phyloP scores from a whole-genome alignment of 1,140 invertebrate genomes.

The Halesus radiatus region DNA sequence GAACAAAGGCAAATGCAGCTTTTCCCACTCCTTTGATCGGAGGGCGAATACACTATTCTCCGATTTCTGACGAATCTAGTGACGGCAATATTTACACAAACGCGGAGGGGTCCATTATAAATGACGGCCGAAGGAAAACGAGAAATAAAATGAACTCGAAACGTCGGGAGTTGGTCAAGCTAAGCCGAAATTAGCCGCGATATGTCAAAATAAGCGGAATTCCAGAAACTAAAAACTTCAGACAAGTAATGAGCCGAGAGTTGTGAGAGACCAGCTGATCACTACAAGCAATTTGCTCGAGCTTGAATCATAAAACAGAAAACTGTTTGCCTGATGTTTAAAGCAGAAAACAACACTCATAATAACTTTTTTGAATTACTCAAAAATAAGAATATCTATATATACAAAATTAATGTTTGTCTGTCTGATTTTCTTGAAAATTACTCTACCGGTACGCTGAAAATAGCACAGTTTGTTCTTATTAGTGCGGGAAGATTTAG shows the following conservation, averaged over 20 bases:
- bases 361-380: too few species aligned
- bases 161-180: not conserved
- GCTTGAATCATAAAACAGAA: not conserved
- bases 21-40: conserved; percentile 6
- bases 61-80: conserved; percentile 16
- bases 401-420: too few species aligned
- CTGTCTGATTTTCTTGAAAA: too few species aligned
- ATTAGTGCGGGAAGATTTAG: too few species aligned
- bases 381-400: too few species aligned
- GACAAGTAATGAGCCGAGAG: conserved; percentile 1
- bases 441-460: too few species aligned
- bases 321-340: too few species aligned
- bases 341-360: too few species aligned
- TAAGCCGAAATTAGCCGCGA: conserved; percentile 13
- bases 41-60: not conserved
- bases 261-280: not conserved
- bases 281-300: not conserved
- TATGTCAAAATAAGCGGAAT: conserved; percentile 28
- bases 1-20: not conserved
- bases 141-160: conserved; percentile 3
- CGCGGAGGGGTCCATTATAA: conserved; percentile 30
- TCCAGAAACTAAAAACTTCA: not conserved
- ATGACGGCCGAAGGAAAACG: conserved; percentile 17
- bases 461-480: too few species aligned
- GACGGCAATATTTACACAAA: conserved; percentile 27